phyloP scores from a whole-genome alignment of 2,888 invertebrate species.

The Melanchra persicariae region DNA sequence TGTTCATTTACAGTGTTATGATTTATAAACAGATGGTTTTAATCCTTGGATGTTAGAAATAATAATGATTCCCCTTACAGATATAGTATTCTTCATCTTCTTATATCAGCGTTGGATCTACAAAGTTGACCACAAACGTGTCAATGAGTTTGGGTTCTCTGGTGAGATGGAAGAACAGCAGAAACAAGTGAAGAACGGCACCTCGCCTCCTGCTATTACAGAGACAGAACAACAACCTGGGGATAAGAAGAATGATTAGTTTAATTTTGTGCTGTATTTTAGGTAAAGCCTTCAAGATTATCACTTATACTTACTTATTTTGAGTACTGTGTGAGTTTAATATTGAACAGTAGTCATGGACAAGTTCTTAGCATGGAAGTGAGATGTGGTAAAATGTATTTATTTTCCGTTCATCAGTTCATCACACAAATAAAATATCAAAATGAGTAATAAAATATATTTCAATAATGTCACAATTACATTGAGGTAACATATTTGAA shows the following conservation, averaged over 20 bases:
- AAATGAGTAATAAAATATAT: slow-evolving; percentile 33
- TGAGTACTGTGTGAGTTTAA: slow-evolving; percentile 17
- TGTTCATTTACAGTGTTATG: slow-evolving; percentile 45
- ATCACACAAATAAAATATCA: slow-evolving; percentile 1
- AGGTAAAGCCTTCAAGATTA: slow-evolving; percentile 48
- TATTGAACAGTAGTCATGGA: not conserved
- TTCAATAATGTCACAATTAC: too few relatives aligned
- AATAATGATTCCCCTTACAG: slow-evolving; percentile 85
- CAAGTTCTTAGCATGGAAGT: slow-evolving; percentile 4
- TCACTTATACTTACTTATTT: slow-evolving; percentile 44
- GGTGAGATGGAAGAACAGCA: slow-evolving; percentile 95
- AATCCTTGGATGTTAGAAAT: not conserved
- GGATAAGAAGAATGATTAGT: slow-evolving; percentile 88
- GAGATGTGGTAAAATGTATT: slow-evolving; percentile 4
- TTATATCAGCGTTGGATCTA: slow-evolving; percentile 99
- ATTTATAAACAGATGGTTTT: too few relatives aligned
- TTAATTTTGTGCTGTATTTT: slow-evolving; percentile 50
- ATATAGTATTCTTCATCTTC: slow-evolving; percentile 99
- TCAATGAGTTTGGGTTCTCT: slow-evolving; percentile 99
- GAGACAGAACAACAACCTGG: slow-evolving; percentile 75
- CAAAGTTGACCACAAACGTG: slow-evolving; percentile 97
- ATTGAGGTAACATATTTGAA: slow-evolving; percentile 24
- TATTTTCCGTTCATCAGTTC: too few relatives aligned
- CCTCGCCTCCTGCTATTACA: slow-evolving; percentile 77
- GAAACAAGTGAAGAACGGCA: slow-evolving; percentile 77